phyloP scores from a whole-genome alignment of 2,888 invertebrate genomes.

The Nysson spinosus region DNA sequence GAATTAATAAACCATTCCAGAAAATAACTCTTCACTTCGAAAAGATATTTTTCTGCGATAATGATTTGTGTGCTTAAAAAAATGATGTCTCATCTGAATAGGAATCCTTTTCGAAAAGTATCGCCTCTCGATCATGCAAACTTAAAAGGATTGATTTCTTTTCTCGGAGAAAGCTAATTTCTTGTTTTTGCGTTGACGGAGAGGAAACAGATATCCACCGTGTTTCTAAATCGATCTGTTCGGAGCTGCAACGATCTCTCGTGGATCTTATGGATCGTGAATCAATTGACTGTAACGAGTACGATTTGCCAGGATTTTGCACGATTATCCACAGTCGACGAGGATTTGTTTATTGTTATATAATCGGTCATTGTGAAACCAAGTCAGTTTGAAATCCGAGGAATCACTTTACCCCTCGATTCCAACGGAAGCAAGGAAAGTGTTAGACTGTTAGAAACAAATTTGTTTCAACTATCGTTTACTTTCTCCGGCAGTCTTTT shows the following conservation, averaged over 20 bases:
- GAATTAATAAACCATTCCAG: too few relatives aligned
- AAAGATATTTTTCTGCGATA: too few relatives aligned
- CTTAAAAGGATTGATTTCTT: constrained; percentile 4
- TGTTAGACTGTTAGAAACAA: too few relatives aligned
- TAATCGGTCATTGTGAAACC: constrained; percentile 29
- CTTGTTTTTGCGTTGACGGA: neutral
- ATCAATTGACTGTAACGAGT: neutral
- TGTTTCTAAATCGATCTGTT: neutral
- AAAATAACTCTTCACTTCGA: too few relatives aligned
- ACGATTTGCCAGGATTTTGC: neutral
- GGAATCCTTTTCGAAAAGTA: neutral
- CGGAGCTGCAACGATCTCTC: too few relatives aligned
- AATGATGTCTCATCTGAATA: too few relatives aligned
- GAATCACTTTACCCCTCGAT: too few relatives aligned
- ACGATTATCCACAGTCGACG: constrained; percentile 1
- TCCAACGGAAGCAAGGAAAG: too few relatives aligned
- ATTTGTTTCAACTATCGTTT: too few relatives aligned
- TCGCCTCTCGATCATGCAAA: neutral
- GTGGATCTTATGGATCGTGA: too few relatives aligned
- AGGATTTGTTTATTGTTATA: constrained; percentile 6
- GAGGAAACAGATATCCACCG: neutral
- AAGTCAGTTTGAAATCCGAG: constrained; percentile 11
- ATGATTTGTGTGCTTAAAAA: too few relatives aligned
- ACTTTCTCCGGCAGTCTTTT: too few relatives aligned
- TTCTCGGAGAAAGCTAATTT: constrained; percentile 12